phyloP scores from a whole-genome alignment of 2,888 invertebrate species.

The Tachina grossa region DNA sequence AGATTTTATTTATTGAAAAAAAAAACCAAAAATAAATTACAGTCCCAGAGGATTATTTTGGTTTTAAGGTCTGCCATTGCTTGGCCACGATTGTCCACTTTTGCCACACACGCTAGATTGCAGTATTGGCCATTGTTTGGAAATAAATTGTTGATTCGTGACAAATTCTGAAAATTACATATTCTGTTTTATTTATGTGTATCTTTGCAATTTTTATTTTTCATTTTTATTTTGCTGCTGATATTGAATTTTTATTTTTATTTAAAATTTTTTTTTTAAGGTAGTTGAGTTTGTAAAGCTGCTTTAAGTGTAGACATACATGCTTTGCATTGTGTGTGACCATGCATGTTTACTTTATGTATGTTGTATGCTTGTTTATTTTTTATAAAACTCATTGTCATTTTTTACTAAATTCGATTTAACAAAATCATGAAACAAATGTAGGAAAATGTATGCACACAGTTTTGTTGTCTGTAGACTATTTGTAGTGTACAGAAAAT shows the following conservation, averaged over 20 bases:
- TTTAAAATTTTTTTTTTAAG: conserved; percentile 38
- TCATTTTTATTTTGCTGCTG: not conserved
- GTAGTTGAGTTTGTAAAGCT: conserved; percentile 11
- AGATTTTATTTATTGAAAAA: conserved; percentile 34
- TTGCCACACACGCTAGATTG: not conserved
- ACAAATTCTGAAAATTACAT: conserved; percentile 67
- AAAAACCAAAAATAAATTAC: conserved; percentile 26
- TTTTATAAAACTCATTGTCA: conserved; percentile 46
- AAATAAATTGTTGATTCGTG: conserved; percentile 70
- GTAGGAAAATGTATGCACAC: not conserved
- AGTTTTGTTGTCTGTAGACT: conserved; percentile 8
- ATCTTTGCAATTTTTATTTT: not conserved
- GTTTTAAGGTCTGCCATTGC: conserved; percentile 44
- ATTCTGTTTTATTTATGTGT: conserved; percentile 35
- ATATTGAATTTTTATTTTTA: conserved; percentile 31
- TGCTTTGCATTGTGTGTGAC: not conserved
- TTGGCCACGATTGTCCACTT: conserved; percentile 26
- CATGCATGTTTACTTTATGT: conserved; percentile 32
- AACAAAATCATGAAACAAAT: conserved; percentile 42
- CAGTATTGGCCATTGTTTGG: conserved; percentile 46
- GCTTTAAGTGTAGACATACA: conserved; percentile 13
- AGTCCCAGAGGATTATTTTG: conserved; percentile 41
- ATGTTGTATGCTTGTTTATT: conserved; percentile 20
- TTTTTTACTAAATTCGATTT: conserved; percentile 40
- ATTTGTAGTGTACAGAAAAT: conserved; percentile 24